A percentile compares a stretch with the other conserved stretches of the same genome.
Conservation (phyloP, 1,140 invertebrate species). For the Euura lappo region DNA sequence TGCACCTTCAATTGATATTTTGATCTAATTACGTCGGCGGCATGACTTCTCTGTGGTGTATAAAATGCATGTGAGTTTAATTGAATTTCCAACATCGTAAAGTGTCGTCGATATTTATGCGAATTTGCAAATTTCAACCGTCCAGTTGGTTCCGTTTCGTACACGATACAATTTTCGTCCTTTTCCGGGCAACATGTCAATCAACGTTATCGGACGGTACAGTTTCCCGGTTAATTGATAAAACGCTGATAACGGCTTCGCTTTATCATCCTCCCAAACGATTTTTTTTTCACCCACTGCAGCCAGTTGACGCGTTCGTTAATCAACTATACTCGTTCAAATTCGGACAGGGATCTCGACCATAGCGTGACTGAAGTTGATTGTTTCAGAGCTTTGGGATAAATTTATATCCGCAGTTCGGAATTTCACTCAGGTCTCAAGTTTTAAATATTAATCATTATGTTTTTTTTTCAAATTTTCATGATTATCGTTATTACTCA, state of each 20-base stretch:
- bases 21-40: too few species aligned
- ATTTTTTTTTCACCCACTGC: neutral
- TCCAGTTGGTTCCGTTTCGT: neutral
- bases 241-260: conserved; percentile 21
- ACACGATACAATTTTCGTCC: conserved; percentile 12
- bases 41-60: too few species aligned
- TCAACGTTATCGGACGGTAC: neutral
- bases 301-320: neutral
- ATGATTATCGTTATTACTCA: too few species aligned
- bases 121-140: neutral
- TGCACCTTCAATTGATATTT: too few species aligned
- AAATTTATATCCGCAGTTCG: too few species aligned
- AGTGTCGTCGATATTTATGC: neutral
- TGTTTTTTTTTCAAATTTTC: too few species aligned
- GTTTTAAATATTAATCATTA: too few species aligned
- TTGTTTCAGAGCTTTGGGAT: too few species aligned
- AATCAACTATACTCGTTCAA: neutral
- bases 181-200: conserved; percentile 9
- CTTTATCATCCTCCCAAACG: conserved; percentile 1
- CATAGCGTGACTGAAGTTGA: too few species aligned
- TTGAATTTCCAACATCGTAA: neutral
- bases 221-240: conserved; percentile 24
- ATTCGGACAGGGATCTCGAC: neutral
- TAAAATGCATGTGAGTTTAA: too few species aligned
- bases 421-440: too few species aligned